Evolutionary conservation across 2,113 vertebrate genomes (phyloP).

Genomic region (Taurulus bubalis): DNA sequence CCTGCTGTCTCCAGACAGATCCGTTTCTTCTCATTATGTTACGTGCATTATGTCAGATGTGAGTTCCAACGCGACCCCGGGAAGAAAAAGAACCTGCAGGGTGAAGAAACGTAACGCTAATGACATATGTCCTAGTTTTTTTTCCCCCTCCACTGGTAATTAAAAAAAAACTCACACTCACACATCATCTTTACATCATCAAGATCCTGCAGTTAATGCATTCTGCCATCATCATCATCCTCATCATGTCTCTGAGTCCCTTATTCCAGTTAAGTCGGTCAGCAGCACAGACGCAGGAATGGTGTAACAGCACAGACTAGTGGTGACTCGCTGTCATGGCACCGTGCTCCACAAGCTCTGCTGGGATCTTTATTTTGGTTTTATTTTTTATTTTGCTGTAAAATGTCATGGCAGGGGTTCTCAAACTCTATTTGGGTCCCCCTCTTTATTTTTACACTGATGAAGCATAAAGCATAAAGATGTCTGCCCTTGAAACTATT

Average conservation of each 20-base stretch:
- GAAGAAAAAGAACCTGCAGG: neutral
- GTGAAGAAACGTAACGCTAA: slow-evolving; percentile 9
- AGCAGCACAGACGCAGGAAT: slow-evolving; percentile 58
- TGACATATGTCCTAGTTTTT: slow-evolving; percentile 29
- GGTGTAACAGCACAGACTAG: slow-evolving; percentile 77
- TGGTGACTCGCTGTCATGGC: slow-evolving; percentile 54
- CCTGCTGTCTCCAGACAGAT: neutral
- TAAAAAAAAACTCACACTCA: slow-evolving; percentile 13
- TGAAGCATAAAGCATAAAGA: neutral
- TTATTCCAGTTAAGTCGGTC: slow-evolving; percentile 68
- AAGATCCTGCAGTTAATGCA: slow-evolving; percentile 62
- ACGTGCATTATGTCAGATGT: neutral
- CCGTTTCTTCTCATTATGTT: slow-evolving; percentile 9
- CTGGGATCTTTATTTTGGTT: neutral
- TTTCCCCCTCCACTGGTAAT: slow-evolving; percentile 12
- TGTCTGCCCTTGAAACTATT: neutral
- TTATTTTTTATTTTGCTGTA: neutral
- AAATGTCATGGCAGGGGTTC: neutral
- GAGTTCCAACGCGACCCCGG: neutral
- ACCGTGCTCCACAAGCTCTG: slow-evolving; percentile 16
- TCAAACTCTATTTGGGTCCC: neutral
- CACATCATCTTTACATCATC: slow-evolving; percentile 49
- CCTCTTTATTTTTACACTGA: neutral
- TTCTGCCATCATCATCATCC: slow-evolving; percentile 78
- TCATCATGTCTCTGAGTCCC: slow-evolving; percentile 42